Evolutionary conservation across 2,888 invertebrate species (phyloP), one percentile per base, ranked within the genome.

Genomic region (Cheilosia soror): DNA sequence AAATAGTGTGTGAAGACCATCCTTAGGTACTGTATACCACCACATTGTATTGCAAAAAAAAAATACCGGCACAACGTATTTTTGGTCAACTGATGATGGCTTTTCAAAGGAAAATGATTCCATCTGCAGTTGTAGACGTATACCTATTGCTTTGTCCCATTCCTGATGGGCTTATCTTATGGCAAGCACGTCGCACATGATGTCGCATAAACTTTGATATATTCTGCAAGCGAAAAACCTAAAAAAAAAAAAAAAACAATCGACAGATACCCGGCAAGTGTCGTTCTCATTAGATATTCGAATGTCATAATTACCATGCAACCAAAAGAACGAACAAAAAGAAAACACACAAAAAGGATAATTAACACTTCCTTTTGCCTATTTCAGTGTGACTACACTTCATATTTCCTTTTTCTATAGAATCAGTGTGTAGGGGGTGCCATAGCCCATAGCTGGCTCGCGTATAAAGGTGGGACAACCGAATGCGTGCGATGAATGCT

Each of bases 331-430:
- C n/a, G 42, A 40, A 20, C 9, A 47, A 47, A 66, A 53, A 55
- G 15, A 29, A 20, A 53, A 53, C 20, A 66, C 44, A 57, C 44
- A 57, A 71, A 65, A 73, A 69, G 69, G 75, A 71, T 80, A 79
- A 84, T 84, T 84, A 84, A 84, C 84, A 76, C 84, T 80, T 79
- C 84, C 84, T 80, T 84, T 75, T 60, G 65, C 60, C 76, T 58
- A 65, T 42, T 47, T 44, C 42, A 51, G 55, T 29, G 31, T 60
- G 49, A 47, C 47, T 72, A 37, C 63, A 71, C 65, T 69, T 75
- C 69, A 71, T 49, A 60, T 75, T 65, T 71, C 62, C n/a, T 42
- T 40, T 49, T 80, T 76, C 65, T 37, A 9, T 53, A 7, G 53
- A 69, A 72, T 66, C 47, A 44, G 33, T 47, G 31, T n/a, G 63